phyloP scores from a whole-genome alignment of 2,888 invertebrate genomes.

The Hirtodrosophila alboralis region DNA sequence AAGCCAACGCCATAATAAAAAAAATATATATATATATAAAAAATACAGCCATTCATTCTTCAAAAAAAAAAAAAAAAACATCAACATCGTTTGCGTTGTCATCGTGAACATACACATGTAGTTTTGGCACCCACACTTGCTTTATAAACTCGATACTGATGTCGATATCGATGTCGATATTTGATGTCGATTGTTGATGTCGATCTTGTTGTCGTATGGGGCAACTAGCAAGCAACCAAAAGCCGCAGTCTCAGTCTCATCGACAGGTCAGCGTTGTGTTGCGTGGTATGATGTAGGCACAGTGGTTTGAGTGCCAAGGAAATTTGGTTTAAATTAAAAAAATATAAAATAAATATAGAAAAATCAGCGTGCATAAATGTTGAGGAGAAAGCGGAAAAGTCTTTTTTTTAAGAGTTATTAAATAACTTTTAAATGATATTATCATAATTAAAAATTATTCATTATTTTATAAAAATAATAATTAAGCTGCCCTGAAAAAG shows the following conservation, averaged over 20 bases:
- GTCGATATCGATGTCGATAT: constrained; percentile 16
- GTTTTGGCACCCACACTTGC: constrained; percentile 71
- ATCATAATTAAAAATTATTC: no score
- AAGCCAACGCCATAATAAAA: constrained; percentile 57
- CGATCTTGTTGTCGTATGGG: constrained; percentile 11
- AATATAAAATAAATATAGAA: no score
- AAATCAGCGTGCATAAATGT: no score
- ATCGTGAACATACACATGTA: constrained; percentile 72
- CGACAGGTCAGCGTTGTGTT: constrained; percentile 26
- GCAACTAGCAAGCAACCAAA: constrained; percentile 21
- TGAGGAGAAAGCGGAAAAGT: no score
- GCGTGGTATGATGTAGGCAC: constrained; percentile 31
- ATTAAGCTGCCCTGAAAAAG: no score
- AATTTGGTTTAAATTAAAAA: neutral
- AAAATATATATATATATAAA: no score
- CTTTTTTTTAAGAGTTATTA: no score
- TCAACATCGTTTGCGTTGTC: constrained; percentile 61
- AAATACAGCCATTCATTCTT: constrained; percentile 46
- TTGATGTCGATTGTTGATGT: no score
- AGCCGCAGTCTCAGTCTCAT: constrained; percentile 30
- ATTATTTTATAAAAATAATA: no score
- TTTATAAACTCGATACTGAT: constrained; percentile 39
- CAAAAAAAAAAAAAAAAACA: no score
- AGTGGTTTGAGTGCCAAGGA: constrained; percentile 18
- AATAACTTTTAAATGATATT: no score